Evolutionary conservation across 2,888 invertebrate genomes (phyloP).

Genomic region (Pammene fasciana): DNA sequence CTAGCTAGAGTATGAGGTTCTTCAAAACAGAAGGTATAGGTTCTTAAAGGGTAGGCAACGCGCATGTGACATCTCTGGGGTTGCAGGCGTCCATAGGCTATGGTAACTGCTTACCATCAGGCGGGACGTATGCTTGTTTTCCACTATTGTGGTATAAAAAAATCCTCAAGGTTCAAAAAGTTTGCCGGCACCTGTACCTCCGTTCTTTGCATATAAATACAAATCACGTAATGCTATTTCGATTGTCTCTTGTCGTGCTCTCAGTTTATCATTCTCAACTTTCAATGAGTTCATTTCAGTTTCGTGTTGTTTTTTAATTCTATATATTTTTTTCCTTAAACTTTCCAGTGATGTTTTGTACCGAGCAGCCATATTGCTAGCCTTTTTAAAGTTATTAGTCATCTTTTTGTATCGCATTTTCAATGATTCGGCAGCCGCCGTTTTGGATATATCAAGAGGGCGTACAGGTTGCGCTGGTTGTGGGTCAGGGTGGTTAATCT

Average conservation of each 20-base stretch:
- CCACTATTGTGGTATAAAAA: too few species aligned
- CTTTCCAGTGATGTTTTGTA: slow-evolving; percentile 5
- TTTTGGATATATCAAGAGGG: background rate
- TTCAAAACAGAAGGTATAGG: too few species aligned
- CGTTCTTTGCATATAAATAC: too few species aligned
- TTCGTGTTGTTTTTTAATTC: background rate
- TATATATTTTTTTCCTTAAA: slow-evolving; percentile 4
- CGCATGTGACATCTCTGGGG: too few species aligned
- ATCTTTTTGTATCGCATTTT: slow-evolving; percentile 1
- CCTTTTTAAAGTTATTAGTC: slow-evolving; percentile 4
- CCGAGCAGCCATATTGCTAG: background rate
- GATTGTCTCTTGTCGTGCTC: slow-evolving; percentile 10
- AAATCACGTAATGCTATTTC: background rate
- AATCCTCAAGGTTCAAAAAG: too few species aligned
- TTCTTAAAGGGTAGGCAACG: too few species aligned
- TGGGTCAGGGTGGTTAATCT: background rate
- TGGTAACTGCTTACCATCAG: too few species aligned
- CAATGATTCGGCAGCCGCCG: background rate
- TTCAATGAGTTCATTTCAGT: slow-evolving; percentile 4
- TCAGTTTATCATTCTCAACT: slow-evolving; percentile 10
- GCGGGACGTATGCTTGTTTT: too few species aligned
- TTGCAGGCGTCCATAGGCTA: too few species aligned
- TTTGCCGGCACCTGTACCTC: too few species aligned
- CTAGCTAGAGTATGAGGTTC: too few species aligned
- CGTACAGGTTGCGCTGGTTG: background rate